Base-by-base conservation (phyloP, 2,113 vertebrate genomes). In the Podilymbus podiceps region DNA sequence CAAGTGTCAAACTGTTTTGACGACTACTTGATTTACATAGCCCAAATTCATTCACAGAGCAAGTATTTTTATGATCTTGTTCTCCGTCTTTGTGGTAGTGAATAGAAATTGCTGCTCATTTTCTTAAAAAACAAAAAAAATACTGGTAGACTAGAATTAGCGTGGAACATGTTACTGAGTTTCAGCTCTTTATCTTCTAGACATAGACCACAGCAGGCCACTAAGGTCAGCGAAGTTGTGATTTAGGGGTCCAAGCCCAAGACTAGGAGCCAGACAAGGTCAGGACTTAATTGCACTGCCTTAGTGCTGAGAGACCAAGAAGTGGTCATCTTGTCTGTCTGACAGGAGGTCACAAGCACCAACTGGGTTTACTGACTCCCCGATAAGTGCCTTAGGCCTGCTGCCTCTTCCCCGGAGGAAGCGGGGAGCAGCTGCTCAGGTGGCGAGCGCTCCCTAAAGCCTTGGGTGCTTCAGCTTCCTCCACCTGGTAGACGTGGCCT, bases 21-120 rank as follows among this genome's bases (percentile, higher is more conserved):
- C 97, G 97, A 96, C 96, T 97, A 97, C 97, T 97, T 97, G 98
- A 98, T 98, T 97, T 98, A 97, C 97, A 97, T 97, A 96, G 94
- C 59, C 64, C 4, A 8, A 95, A 97, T 95, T 96, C 50, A 93
- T 96, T 91, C 93, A 83, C 82, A 90, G 71, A 93, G 47, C n/a
- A 83, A 82, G 79, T 85, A 72, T 90, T 88, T 94, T 95, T 93
- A 47, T 56, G 59, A 75, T 88, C 62, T 88, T 86, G 8, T n/a
- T 92, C 24, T 46, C 40, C 81, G 56, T 90, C 77, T 69, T 93
- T 71, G 59, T 77, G 82, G 46, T 38, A 95, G 58, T 27, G 75
- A 52, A 83, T 8, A 85, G 59, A 30, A 67, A 50, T 49, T 69
- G 11, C 18, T 66, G 25, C 35, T 94, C 12, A 50, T n/a, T 87